These are phyloP conservation scores for Capreolus pygargus DNA, from an alignment of 2,113 vertebrate genomes.

Conservation along the genomic window DNA sequence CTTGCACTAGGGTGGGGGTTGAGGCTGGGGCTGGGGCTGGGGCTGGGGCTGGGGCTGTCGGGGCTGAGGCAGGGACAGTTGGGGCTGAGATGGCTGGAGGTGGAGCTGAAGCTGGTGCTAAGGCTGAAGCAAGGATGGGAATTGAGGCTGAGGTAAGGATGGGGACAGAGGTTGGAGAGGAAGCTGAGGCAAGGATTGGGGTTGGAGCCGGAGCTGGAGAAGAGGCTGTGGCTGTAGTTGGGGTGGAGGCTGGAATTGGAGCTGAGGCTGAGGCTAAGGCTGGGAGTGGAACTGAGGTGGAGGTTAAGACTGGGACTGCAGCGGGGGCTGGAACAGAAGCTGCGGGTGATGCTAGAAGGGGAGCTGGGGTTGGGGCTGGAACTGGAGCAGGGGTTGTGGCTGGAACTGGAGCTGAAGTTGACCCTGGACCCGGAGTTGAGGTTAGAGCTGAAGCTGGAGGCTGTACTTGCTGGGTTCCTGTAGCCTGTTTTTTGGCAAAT, in stretches of 20 bases:
- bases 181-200: slow-evolving; percentile 14
- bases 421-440: not conserved
- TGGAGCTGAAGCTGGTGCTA: slow-evolving; percentile 22
- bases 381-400: not conserved
- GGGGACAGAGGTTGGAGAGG: not conserved
- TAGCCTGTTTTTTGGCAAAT: slow-evolving; percentile 94
- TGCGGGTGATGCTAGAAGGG: not conserved
- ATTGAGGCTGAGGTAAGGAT: slow-evolving; percentile 58
- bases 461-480: slow-evolving; percentile 78
- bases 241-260: not conserved
- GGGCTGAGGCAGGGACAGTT: slow-evolving; percentile 9
- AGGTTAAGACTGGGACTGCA: not conserved
- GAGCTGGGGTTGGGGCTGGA: not conserved
- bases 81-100: not conserved
- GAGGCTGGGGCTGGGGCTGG: slow-evolving; percentile 67
- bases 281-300: not conserved
- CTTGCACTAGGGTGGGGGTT: not conserved
- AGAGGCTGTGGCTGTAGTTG: not conserved
- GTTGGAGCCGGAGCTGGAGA: not conserved
- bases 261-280: not conserved
- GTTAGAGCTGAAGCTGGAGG: slow-evolving; percentile 72
- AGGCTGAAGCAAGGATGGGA: slow-evolving; percentile 64
- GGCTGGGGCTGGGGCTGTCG: slow-evolving; percentile 68
- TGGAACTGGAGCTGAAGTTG: not conserved
- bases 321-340: slow-evolving; percentile 56